These are phyloP conservation scores for Nyctereutes procyonoides DNA, from an alignment of 2,113 vertebrate genomes.

Conservation along the genomic window DNA sequence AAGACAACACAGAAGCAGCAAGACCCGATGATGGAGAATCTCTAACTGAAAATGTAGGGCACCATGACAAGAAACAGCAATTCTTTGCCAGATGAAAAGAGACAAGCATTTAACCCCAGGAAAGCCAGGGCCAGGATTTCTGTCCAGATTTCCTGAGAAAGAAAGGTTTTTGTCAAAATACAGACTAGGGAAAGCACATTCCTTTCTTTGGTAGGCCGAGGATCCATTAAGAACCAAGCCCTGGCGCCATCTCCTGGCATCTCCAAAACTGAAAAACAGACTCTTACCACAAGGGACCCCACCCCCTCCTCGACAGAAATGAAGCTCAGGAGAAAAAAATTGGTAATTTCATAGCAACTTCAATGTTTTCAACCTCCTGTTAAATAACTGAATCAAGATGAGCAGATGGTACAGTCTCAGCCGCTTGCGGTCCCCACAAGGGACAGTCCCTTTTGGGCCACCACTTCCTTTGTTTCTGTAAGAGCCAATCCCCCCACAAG, in stretches of 20 bases:
- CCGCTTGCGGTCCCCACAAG: neutral
- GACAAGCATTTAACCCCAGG: neutral
- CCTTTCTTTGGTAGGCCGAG: neutral
- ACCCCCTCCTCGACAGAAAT: neutral
- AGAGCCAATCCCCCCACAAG: neutral
- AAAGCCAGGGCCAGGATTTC: neutral
- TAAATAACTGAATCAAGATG: neutral
- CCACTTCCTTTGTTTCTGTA: conserved; percentile 41
- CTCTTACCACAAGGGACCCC: neutral
- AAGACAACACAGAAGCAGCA: neutral
- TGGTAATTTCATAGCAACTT: neutral
- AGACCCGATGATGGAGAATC: neutral
- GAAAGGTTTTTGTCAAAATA: neutral
- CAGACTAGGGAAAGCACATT: neutral
- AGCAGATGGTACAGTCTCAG: conserved; percentile 6
- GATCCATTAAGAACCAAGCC: conserved; percentile 57
- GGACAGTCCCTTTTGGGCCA: neutral
- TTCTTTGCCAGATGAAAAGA: neutral
- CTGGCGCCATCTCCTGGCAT: conserved; percentile 73
- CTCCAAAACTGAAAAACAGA: neutral
- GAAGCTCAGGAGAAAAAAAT: neutral
- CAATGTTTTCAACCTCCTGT: conserved; percentile 32
- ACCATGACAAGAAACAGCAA: neutral
- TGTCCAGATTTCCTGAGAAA: neutral
- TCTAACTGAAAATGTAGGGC: neutral